phyloP scores from a whole-genome alignment of 1,140 invertebrate species.

The Leptinotarsa defecta region DNA sequence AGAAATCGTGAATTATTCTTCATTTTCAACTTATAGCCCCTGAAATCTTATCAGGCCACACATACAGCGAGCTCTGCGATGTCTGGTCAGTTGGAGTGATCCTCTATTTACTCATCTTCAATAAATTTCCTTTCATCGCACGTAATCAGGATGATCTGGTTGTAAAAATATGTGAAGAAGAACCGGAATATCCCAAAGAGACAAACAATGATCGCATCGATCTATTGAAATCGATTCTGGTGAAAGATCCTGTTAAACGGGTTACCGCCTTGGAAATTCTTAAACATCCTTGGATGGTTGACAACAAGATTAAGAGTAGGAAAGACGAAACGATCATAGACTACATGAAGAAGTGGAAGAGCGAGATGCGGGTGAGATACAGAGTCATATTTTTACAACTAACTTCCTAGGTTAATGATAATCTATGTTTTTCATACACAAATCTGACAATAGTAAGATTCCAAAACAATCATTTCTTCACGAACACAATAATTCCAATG shows the following conservation, averaged over 20 bases:
- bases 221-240: constrained; percentile 58
- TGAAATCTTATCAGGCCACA: constrained; percentile 62
- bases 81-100: constrained; percentile 66
- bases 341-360: constrained; percentile 51
- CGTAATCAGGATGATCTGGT: constrained; percentile 47
- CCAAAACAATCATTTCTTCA: too few species aligned
- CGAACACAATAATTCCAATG: too few species aligned
- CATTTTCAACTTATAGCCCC: constrained; percentile 56
- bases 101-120: constrained; percentile 58
- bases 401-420: too few species aligned
- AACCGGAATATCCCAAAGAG: constrained; percentile 36
- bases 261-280: constrained; percentile 60
- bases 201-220: constrained; percentile 52
- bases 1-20: neutral
- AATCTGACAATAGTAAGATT: too few species aligned
- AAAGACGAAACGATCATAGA: constrained; percentile 49
- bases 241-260: constrained; percentile 61
- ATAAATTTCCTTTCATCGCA: constrained; percentile 53
- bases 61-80: constrained; percentile 65
- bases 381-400: neutral
- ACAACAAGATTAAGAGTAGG: constrained; percentile 29
- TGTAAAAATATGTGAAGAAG: constrained; percentile 49
- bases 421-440: too few species aligned
- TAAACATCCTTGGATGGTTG: constrained; percentile 60
- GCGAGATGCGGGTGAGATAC: constrained; percentile 44